These are phyloP conservation scores for Orthonychiurus folsomi DNA, from an alignment of 2,888 invertebrate species.

Conservation along the genomic window DNA sequence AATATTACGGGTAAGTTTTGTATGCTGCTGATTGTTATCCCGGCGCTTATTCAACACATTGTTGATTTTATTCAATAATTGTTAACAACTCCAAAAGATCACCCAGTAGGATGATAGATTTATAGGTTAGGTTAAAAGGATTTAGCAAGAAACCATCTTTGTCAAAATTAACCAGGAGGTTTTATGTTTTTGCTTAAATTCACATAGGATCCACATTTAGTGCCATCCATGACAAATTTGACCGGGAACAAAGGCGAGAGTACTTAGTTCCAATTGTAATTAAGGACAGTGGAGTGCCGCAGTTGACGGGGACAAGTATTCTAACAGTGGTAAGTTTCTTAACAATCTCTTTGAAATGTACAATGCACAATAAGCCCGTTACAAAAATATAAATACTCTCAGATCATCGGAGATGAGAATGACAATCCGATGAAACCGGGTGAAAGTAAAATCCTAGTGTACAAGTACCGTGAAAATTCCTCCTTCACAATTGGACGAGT, in stretches of 20 bases:
- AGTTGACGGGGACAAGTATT: slow-evolving; percentile 67
- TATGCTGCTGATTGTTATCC: slow-evolving; percentile 9
- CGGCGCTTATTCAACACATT: too few species aligned
- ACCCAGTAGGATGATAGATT: too few species aligned
- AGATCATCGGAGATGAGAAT: slow-evolving; percentile 77
- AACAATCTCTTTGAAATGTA: slow-evolving; percentile 3
- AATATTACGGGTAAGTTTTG: slow-evolving; percentile 55
- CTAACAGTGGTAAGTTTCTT: slow-evolving; percentile 60
- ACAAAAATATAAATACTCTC: too few species aligned
- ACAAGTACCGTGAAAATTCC: slow-evolving; percentile 79
- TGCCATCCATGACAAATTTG: slow-evolving; percentile 51
- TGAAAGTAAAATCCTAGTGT: slow-evolving; percentile 81
- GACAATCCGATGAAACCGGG: slow-evolving; percentile 85
- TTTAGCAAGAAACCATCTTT: too few species aligned
- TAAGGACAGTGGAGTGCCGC: slow-evolving; percentile 64
- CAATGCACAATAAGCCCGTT: too few species aligned
- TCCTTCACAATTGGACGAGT: slow-evolving; percentile 80
- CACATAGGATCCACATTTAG: slow-evolving; percentile 20
- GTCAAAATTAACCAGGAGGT: too few species aligned
- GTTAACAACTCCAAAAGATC: too few species aligned
- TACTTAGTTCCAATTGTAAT: slow-evolving; percentile 83
- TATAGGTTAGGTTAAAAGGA: too few species aligned
- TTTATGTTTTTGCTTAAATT: too few species aligned
- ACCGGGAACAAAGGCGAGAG: slow-evolving; percentile 76
- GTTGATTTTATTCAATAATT: too few species aligned